A percentile compares a stretch with the other conserved stretches of the same genome.
Conservation (phyloP, 2,113 vertebrate genomes). For the Cairina moschata region DNA sequence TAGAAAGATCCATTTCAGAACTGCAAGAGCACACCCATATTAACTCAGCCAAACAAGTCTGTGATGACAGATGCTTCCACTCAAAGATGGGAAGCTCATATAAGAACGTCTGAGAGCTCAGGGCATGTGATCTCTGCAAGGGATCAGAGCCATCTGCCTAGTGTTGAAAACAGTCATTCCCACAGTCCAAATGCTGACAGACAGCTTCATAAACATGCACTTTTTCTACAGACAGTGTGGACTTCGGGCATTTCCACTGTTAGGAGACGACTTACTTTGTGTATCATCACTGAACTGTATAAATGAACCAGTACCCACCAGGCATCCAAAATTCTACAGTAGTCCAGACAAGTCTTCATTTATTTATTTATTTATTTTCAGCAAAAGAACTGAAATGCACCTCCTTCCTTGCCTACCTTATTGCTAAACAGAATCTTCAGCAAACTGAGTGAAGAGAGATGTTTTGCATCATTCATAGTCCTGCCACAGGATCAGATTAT, state of each 20-base stretch:
- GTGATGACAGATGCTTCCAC: background rate
- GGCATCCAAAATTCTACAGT: background rate
- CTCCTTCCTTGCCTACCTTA: background rate
- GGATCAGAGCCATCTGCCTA: conserved; percentile 31
- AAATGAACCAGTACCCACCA: background rate
- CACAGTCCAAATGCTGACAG: conserved; percentile 19
- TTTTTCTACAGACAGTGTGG: background rate
- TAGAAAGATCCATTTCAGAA: background rate
- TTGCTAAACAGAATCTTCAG: background rate
- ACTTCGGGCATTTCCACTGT: background rate
- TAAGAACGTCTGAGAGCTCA: background rate
- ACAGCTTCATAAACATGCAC: background rate
- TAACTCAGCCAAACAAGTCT: background rate
- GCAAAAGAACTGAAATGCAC: background rate
- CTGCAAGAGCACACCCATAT: background rate
- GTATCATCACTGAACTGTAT: background rate
- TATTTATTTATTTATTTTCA: background rate
- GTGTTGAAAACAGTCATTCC: conserved; percentile 19
- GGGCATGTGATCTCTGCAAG: conserved; percentile 19
- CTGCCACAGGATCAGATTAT: background rate
- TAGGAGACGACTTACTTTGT: background rate
- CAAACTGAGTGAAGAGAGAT: background rate
- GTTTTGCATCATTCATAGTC: background rate
- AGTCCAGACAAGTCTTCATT: background rate
- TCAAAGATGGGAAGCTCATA: conserved; percentile 2